Base-by-base conservation (phyloP, 2,888 invertebrate species). In the Nemoura dubitans region DNA sequence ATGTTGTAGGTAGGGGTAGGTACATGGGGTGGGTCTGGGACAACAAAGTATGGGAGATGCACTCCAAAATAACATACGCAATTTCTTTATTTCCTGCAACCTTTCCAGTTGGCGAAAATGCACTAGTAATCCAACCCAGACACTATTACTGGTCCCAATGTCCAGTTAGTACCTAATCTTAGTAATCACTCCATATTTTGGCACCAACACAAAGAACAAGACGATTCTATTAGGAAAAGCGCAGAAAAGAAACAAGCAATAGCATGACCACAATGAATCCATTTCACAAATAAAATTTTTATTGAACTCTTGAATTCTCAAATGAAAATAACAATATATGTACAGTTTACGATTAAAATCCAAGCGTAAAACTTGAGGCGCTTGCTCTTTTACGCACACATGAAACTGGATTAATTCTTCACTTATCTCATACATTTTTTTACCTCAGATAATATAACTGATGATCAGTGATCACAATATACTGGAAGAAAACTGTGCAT, bases 321-420 rank as follows among this genome's bases (percentile, higher is more conserved):
- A 87, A 86, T 86, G 83, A 87, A 86, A 87, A 88, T 86, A 86
- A 87, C 85, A 85, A 85, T 88, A 88, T 88, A 88, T 88, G 81
- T 88, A 88, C 88, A 88, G 43, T 86, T 78, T 87, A 87, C 87
- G 86, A 59, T 86, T 86, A 88, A 88, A 88, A 87, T 83, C 85
- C 81, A 88, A 86, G 78, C 36, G 77, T 83, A 83, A 78, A 7
- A 59, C 14, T 80, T 59, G 81, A 76, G 86, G 85, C 80, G 43
- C 42, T 86, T 42, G 43, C 85, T 36, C 30, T 1, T 81, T 81
- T n/a, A 81, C 21, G 27, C 59, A 30, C 30, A 29, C 27, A 0
- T 81, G 25, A 81, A 27, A 29, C 27, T 78, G 29, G 27, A 78
- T 78, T 28, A 78, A 28, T 78, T n/a, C 30, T 81, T 27, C n/a